phyloP scores from a whole-genome alignment of 2,888 invertebrate species.

The Acanthopleura granulata region DNA sequence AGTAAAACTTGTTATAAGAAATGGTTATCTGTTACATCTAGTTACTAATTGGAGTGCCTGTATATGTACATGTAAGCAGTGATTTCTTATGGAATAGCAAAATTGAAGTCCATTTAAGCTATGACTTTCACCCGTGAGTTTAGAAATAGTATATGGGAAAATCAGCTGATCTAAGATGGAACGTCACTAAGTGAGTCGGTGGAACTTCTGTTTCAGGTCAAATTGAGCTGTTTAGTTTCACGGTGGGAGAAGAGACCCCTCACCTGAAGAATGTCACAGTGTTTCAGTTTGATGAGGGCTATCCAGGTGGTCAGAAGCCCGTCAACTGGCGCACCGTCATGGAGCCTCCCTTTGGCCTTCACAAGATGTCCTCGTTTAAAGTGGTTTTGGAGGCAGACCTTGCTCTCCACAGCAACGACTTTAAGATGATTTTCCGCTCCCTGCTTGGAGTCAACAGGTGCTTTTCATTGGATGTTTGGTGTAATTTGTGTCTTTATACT shows the following conservation, averaged over 20 bases:
- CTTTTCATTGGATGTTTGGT: slow-evolving; percentile 1
- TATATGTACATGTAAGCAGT: too few species aligned
- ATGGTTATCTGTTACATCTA: too few species aligned
- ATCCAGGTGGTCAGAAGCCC: slow-evolving; percentile 54
- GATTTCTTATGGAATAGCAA: too few species aligned
- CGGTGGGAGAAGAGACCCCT: slow-evolving; percentile 71
- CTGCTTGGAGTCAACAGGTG: slow-evolving; percentile 59
- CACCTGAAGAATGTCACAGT: slow-evolving; percentile 65
- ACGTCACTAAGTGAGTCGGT: too few species aligned
- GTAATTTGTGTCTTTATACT: not conserved
- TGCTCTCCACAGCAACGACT: slow-evolving; percentile 72
- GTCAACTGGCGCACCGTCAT: slow-evolving; percentile 59
- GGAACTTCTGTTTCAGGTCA: slow-evolving; percentile 64
- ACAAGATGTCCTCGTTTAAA: slow-evolving; percentile 66
- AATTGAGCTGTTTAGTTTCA: slow-evolving; percentile 71
- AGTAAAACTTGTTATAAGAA: too few species aligned
- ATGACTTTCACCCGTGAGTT: too few species aligned
- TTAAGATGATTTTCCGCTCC: slow-evolving; percentile 72
- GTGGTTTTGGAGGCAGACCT: slow-evolving; percentile 72
- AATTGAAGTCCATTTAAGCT: too few species aligned
- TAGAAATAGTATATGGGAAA: too few species aligned
- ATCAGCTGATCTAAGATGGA: too few species aligned
- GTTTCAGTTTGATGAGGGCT: slow-evolving; percentile 68
- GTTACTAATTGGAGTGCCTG: too few species aligned
- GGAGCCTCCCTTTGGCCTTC: slow-evolving; percentile 63